Evolutionary conservation across 2,888 invertebrate genomes (phyloP), one percentile per base, ranked within the genome.

Genomic region (Rhodophaea formosa): DNA sequence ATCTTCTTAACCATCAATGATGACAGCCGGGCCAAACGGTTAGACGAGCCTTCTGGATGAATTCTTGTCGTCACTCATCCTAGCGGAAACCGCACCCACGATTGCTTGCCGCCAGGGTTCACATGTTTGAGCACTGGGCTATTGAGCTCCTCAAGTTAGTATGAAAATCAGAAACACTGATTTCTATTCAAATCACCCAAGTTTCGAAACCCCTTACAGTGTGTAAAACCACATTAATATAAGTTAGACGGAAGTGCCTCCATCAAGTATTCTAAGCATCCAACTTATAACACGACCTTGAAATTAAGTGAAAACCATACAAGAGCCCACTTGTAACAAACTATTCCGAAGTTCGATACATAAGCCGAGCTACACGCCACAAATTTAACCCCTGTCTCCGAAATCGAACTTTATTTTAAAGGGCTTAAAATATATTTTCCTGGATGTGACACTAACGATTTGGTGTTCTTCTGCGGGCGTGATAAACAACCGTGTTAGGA

Each of bases 321-420:
- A 56, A 49, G 45, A 43, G 59, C 54, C 49, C 14, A 47, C 35
- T 55, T 46, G 49, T 49, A 43, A 43, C 29, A 59, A 69, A 71
- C 69, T 69, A 71, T 70, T 70, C 64, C 59, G 61, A 53, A 71
- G 64, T 70, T 65, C 56, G 61, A 59, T 68, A 64, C 61, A 63
- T 60, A 59, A 58, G 69, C 68, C 65, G 67, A 72, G 67, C 63
- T 62, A 71, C 32, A 67, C 65, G 68, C 74, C 75, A 79, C 80
- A 83, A 84, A 84, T 84, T 77, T 69, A 68, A 67, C 69, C 70
- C 72, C 70, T 77, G 82, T 79, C 79, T 72, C 68, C 66, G 69
- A 67, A 75, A 78, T 70, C 63, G 70, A 71, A 69, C 63, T 69
- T 67, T 68, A 64, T 70, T 64, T 70, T 67, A 16, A 52, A 30